phyloP scores from a whole-genome alignment of 2,797 vertebrate species.

The Gymnocypris eckloni region DNA sequence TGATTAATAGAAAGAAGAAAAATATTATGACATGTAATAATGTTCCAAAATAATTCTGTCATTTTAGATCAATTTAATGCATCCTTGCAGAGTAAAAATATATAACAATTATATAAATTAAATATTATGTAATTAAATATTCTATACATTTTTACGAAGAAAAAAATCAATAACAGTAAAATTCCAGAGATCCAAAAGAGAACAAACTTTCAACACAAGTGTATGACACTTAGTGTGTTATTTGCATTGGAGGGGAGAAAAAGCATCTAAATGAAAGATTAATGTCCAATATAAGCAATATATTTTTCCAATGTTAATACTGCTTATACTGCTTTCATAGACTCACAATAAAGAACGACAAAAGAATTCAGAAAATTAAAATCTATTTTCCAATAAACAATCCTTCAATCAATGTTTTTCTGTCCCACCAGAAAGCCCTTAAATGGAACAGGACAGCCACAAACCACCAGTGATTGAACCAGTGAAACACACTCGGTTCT shows the following conservation, averaged over 20 bases:
- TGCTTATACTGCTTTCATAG: neutral
- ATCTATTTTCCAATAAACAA: neutral
- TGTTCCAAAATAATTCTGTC: no score
- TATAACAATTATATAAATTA: neutral
- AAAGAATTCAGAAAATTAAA: neutral
- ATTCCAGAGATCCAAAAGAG: neutral
- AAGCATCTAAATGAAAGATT: neutral
- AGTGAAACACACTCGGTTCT: neutral
- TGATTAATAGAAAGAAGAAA: no score
- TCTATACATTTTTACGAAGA: neutral
- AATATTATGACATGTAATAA: no score
- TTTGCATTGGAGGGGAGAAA: neutral
- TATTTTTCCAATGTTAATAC: neutral
- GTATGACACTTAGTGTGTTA: neutral
- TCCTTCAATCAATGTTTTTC: neutral
- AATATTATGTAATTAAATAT: neutral
- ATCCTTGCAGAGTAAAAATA: no score
- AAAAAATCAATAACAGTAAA: neutral
- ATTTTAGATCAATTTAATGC: neutral
- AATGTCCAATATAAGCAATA: neutral
- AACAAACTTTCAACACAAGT: neutral
- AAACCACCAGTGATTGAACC: slow-evolving; percentile 10
- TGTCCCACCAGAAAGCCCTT: neutral
- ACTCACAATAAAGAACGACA: neutral
- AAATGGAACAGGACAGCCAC: neutral